phyloP scores from a whole-genome alignment of 2,797 vertebrate species.

The Macropus fuliginosus region DNA sequence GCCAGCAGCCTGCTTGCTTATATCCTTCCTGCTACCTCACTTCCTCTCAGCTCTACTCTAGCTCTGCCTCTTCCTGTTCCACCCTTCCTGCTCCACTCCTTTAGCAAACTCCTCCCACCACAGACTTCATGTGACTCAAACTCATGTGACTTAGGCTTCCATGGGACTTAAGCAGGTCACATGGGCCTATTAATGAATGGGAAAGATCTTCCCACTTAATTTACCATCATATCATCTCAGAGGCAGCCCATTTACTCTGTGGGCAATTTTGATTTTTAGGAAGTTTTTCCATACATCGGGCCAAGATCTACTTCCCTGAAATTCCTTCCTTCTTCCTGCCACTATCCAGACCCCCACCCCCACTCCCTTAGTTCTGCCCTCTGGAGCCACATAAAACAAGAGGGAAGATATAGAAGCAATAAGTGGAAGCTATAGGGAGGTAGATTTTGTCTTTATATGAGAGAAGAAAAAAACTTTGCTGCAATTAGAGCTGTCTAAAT shows the following conservation, averaged over 20 bases:
- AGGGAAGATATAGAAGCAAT: background rate
- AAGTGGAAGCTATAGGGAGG: background rate
- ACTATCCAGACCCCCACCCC: too few species aligned
- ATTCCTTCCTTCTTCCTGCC: background rate
- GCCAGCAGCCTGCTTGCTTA: too few species aligned
- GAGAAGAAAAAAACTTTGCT: background rate
- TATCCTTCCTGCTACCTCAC: too few species aligned
- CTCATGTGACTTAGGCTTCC: too few species aligned
- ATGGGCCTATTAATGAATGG: too few species aligned
- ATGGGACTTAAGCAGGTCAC: too few species aligned
- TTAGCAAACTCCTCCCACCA: too few species aligned
- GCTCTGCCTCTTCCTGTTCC: too few species aligned
- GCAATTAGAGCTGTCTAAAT: background rate
- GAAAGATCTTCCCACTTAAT: too few species aligned
- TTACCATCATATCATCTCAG: background rate
- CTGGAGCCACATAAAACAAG: background rate
- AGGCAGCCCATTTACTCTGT: background rate
- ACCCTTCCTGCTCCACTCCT: too few species aligned
- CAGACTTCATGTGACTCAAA: too few species aligned
- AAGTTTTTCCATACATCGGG: background rate
- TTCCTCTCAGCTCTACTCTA: too few species aligned
- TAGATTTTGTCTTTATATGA: background rate
- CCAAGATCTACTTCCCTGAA: background rate
- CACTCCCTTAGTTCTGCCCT: background rate
- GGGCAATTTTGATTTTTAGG: background rate